phyloP scores from a whole-genome alignment of 53 echinoderm and acorn worm species.

The Antedon mediterranea region DNA sequence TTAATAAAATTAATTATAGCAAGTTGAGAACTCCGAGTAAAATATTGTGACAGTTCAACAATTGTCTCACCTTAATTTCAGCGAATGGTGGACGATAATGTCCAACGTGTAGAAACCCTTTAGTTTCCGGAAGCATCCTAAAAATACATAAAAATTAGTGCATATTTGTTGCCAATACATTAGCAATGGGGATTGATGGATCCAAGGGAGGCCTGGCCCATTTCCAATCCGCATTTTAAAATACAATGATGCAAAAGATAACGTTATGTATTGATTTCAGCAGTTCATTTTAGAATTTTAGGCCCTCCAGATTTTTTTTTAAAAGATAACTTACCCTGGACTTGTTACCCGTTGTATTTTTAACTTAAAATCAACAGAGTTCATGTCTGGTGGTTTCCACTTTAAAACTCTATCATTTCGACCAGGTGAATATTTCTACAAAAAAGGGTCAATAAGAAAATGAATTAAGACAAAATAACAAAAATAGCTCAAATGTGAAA shows the following conservation, averaged over 20 bases:
- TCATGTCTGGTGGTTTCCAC: slow-evolving; percentile 86
- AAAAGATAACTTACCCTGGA: slow-evolving; percentile 48
- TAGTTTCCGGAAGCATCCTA: slow-evolving; percentile 53
- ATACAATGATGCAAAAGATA: too few relatives aligned
- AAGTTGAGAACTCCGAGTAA: too few relatives aligned
- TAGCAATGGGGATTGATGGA: too few relatives aligned
- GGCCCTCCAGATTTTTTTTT: too few relatives aligned
- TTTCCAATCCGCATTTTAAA: too few relatives aligned
- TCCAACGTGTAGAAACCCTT: slow-evolving; percentile 54
- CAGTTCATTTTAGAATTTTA: too few relatives aligned
- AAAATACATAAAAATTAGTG: neutral
- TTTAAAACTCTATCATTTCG: slow-evolving; percentile 63
- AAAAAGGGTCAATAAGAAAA: neutral
- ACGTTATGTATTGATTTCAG: too few relatives aligned
- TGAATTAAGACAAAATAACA: neutral
- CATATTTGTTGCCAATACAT: too few relatives aligned
- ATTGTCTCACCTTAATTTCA: slow-evolving; percentile 46
- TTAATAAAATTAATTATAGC: too few relatives aligned
- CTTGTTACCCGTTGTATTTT: slow-evolving; percentile 40
- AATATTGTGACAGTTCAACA: neutral
- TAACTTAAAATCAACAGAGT: slow-evolving; percentile 85
- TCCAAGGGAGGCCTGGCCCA: too few relatives aligned
- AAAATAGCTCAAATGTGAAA: neutral
- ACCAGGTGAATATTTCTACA: slow-evolving; percentile 59
- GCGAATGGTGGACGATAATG: slow-evolving; percentile 36